phyloP scores from a whole-genome alignment of 2,113 vertebrate species.

The Cichladusa arquata region DNA sequence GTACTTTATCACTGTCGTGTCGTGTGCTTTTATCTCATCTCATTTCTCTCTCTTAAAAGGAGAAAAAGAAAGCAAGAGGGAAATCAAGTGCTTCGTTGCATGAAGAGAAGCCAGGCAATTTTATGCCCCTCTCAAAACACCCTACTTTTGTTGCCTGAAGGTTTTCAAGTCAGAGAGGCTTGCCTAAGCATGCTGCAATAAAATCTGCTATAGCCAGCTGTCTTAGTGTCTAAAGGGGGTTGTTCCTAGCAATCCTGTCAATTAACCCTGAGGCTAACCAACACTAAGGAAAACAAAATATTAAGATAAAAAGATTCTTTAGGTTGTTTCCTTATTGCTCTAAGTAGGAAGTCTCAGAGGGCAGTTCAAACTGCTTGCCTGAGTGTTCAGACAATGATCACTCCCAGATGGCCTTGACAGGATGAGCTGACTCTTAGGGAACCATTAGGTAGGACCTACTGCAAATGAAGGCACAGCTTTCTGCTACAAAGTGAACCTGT shows the following conservation, averaged over 20 bases:
- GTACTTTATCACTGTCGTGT: background rate
- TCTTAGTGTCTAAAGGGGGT: background rate
- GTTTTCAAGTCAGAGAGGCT: slow-evolving; percentile 5
- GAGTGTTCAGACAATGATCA: background rate
- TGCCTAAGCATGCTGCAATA: slow-evolving; percentile 45
- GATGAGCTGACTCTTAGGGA: background rate
- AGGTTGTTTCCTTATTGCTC: slow-evolving; percentile 43
- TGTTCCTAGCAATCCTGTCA: background rate
- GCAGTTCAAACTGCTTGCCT: slow-evolving; percentile 1
- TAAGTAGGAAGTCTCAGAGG: slow-evolving; percentile 41
- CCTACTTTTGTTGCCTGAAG: slow-evolving; percentile 27
- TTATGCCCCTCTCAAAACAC: background rate
- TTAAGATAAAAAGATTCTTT: slow-evolving; percentile 40
- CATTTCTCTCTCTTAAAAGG: background rate
- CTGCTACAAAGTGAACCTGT: background rate
- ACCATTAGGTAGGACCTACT: background rate
- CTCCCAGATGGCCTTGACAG: background rate
- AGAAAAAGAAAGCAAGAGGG: slow-evolving; percentile 17
- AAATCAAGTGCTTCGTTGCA: slow-evolving; percentile 3
- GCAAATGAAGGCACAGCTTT: background rate
- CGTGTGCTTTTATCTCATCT: background rate
- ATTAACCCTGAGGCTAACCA: slow-evolving; percentile 32
- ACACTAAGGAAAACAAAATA: slow-evolving; percentile 41
- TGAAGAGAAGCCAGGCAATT: slow-evolving; percentile 4
- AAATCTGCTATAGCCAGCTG: slow-evolving; percentile 19